These are phyloP conservation scores for Limnephilus rhombicus DNA, from an alignment of 2,888 invertebrate genomes.

Conservation along the genomic window DNA sequence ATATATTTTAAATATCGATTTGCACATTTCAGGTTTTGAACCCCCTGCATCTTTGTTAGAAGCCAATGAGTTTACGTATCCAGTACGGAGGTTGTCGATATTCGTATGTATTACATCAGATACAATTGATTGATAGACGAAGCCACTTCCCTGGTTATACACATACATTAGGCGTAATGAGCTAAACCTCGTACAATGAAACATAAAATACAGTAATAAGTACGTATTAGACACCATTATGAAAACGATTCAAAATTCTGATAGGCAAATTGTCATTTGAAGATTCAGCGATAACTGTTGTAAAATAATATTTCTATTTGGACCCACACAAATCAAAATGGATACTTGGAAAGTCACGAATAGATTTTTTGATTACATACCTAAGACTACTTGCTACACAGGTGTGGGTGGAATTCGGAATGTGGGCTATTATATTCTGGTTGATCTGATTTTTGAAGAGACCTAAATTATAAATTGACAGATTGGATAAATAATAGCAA, in stretches of 20 bases:
- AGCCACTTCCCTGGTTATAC: conserved; percentile 42
- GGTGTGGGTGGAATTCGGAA: not conserved
- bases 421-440: not conserved
- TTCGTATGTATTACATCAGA: conserved; percentile 60
- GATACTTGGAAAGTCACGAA: not conserved
- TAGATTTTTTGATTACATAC: not conserved
- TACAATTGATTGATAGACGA: conserved; percentile 60
- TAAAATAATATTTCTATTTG: not conserved
- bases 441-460: not conserved
- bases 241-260: not conserved
- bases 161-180: conserved; percentile 39
- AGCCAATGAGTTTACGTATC: too few relatives aligned
- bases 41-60: too few relatives aligned
- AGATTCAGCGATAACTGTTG: conserved; percentile 16
- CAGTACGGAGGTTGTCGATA: not conserved
- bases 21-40: too few relatives aligned
- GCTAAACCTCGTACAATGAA: not conserved
- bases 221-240: not conserved
- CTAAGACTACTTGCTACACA: not conserved
- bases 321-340: not conserved
- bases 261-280: conserved; percentile 10
- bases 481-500: not conserved
- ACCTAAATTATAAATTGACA: not conserved
- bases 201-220: conserved; percentile 2
- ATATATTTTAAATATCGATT: too few relatives aligned